These are phyloP conservation scores for Limosa lapponica DNA, from an alignment of 2,797 vertebrate genomes.

Conservation along the genomic window DNA sequence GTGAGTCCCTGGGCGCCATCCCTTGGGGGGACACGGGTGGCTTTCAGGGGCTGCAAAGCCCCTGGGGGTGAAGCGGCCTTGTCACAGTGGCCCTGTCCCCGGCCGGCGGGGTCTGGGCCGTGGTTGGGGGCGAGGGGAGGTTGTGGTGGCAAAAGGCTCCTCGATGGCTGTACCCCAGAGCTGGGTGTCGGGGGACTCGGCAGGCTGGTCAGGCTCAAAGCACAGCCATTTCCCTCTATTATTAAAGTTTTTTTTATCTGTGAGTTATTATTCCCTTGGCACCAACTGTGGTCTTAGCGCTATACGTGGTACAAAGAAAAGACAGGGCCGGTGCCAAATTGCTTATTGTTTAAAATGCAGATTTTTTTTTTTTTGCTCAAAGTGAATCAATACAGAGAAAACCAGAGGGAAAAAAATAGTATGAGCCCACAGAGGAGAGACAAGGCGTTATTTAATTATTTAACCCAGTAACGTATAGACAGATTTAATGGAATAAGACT, in stretches of 20 bases:
- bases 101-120: rapidly evolving
- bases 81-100: rapidly evolving
- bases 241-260: neutral
- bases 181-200: rapidly evolving
- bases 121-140: rapidly evolving
- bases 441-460: neutral
- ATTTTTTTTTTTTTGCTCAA: neutral
- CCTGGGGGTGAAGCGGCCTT: rapidly evolving
- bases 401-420: neutral
- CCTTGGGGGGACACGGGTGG: rapidly evolving
- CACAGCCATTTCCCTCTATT: neutral
- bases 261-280: neutral
- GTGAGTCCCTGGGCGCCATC: rapidly evolving
- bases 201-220: neutral
- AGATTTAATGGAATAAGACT: neutral
- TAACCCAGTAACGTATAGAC: neutral
- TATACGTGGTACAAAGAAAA: neutral
- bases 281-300: neutral
- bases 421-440: neutral
- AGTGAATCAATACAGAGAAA: neutral
- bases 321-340: neutral
- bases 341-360: neutral
- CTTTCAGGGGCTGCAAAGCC: too few species aligned
- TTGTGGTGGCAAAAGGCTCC: neutral
- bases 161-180: rapidly evolving